phyloP scores from a whole-genome alignment of 2,113 vertebrate genomes.

The Larimichthys crocea region DNA sequence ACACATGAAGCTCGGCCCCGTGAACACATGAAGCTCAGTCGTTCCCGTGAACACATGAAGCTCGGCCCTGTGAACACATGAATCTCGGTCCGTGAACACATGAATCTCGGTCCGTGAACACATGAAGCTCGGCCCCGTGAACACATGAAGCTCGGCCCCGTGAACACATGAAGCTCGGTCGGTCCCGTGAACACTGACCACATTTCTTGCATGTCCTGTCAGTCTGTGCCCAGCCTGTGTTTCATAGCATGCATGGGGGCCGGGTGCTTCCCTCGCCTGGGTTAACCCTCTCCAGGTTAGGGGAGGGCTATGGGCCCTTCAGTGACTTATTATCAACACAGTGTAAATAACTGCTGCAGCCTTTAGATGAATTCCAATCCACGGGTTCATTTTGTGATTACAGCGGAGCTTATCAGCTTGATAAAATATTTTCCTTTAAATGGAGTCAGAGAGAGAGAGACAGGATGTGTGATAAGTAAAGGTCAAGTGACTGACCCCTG shows the following conservation, averaged over 20 bases:
- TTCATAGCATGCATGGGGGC: neutral
- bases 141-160: too few relatives aligned
- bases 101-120: too few relatives aligned
- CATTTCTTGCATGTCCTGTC: slow-evolving; percentile 4
- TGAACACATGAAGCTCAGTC: too few relatives aligned
- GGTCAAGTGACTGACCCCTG: slow-evolving; percentile 12
- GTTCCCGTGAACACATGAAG: neutral
- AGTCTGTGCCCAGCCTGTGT: slow-evolving; percentile 15
- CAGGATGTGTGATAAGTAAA: slow-evolving; percentile 30
- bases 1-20: too few relatives aligned
- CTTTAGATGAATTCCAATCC: slow-evolving; percentile 64
- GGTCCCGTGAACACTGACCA: neutral
- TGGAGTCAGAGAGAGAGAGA: neutral
- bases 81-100: too few relatives aligned
- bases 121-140: too few relatives aligned
- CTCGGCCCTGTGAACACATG: neutral
- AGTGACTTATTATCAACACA: slow-evolving; percentile 56
- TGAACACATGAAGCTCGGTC: neutral
- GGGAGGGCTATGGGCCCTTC: slow-evolving; percentile 15
- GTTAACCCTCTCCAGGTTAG: slow-evolving; percentile 7
- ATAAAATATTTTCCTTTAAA: slow-evolving; percentile 49
- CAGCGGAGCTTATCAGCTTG: slow-evolving; percentile 44
- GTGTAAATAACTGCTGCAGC: slow-evolving; percentile 69
- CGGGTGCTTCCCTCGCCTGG: neutral
- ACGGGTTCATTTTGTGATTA: slow-evolving; percentile 48